A percentile compares a stretch with the other conserved stretches of the same genome.
These are phyloP conservation scores for Conus ventricosus DNA, from an alignment of 1,140 invertebrate species.

Conservation along the genomic window DNA sequence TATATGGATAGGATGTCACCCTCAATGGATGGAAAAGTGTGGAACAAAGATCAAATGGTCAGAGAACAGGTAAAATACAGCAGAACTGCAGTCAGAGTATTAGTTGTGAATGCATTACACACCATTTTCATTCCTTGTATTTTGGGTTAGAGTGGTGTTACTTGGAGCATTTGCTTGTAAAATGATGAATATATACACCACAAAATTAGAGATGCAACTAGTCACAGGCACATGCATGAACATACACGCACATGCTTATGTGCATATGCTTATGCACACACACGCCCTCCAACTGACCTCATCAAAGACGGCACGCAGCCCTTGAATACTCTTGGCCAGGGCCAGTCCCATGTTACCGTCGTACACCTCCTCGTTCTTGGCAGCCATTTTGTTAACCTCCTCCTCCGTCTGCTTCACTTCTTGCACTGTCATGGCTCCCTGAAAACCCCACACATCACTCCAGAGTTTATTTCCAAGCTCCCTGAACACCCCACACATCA, in stretches of 20 bases:
- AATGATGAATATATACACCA: too few relatives aligned
- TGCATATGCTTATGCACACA: not conserved
- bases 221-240: not conserved
- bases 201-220: too few relatives aligned
- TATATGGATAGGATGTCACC: too few relatives aligned
- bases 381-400: conserved; percentile 85
- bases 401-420: conserved; percentile 93
- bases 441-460: not conserved
- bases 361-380: conserved; percentile 89
- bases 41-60: too few relatives aligned
- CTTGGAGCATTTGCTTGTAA: too few relatives aligned
- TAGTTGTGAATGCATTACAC: too few relatives aligned
- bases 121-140: too few relatives aligned
- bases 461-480: conserved; percentile 63
- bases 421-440: conserved; percentile 87
- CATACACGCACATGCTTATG: not conserved
- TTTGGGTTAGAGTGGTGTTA: too few relatives aligned
- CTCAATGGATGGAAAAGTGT: too few relatives aligned
- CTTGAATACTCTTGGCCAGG: conserved; percentile 93
- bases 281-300: conserved; percentile 78
- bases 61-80: too few relatives aligned
- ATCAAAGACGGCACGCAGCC: conserved; percentile 98
- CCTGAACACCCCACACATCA: too few relatives aligned
- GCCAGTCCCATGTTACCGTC: conserved; percentile 90
- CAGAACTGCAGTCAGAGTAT: too few relatives aligned